Evolutionary conservation across 2,888 invertebrate genomes (phyloP).

Genomic region (Trissonchulus latispiculum): DNA sequence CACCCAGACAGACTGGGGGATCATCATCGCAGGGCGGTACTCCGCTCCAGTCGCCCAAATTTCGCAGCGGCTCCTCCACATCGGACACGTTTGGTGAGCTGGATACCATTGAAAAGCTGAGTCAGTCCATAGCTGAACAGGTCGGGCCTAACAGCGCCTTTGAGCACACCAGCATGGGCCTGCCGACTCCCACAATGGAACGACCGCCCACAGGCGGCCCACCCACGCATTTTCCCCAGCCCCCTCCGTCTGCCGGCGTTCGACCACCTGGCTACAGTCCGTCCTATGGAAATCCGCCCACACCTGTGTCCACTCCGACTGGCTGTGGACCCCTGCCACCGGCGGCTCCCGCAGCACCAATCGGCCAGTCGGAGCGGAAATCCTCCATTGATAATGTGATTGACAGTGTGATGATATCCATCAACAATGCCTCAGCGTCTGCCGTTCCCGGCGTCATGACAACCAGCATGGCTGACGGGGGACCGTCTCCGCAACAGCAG

Average conservation of each 20-base stretch:
- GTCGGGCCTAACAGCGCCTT: neutral
- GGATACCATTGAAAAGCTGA: neutral
- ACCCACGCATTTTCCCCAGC: neutral
- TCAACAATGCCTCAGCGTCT: neutral
- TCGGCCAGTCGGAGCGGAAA: slow-evolving; percentile 2
- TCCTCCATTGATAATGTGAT: slow-evolving; percentile 8
- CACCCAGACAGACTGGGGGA: neutral
- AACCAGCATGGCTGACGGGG: neutral
- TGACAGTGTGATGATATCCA: slow-evolving; percentile 8
- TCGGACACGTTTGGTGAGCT: slow-evolving; percentile 11
- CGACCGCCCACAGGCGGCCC: neutral
- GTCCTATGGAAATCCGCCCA: neutral
- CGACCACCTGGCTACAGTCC: neutral
- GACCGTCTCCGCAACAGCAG: neutral
- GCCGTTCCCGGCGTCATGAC: neutral
- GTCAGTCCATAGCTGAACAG: slow-evolving; percentile 6
- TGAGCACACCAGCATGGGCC: no score
- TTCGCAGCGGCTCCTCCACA: neutral
- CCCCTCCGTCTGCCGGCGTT: neutral
- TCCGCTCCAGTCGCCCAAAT: neutral
- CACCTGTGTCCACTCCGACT: neutral
- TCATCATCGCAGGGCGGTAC: no score
- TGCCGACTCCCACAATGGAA: neutral
- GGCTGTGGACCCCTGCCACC: neutral
- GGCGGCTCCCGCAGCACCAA: neutral